Base-by-base conservation (phyloP, 2,888 invertebrate genomes). In the Erebia epiphron region DNA sequence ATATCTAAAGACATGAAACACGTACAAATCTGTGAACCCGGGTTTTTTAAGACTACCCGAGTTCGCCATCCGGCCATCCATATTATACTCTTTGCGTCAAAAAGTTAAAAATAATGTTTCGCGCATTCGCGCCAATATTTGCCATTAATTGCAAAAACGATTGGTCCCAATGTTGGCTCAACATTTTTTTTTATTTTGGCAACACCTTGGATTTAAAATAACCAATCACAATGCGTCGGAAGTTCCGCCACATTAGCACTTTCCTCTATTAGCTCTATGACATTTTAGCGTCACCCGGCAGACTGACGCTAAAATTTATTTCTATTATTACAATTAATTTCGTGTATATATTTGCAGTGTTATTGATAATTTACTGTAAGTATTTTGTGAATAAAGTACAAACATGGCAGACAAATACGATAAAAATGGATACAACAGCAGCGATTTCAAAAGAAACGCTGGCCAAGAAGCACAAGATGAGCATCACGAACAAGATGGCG, bases 401-500 rank as follows among this genome's bases (percentile, higher is more conserved):
- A 49, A 70, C 56, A 91, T 91, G 89, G 83, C 86, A 66, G 89
- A 90, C 2, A 88, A 90, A 76, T 90, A 87, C 72, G 91, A 92
- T 68, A 92, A 92, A 76, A 92, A 93, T 72, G 91, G 93, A 9
- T 93, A 90, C 69, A 91, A 88, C 75, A 92, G 89, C 70, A 84
- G 91, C 78, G 92, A 93, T 82, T 93, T 94, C 73, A 93, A 93
- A 78, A 84, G 94, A 62, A 93, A 93, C 80, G 78, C 88, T 1
- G 83, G 82, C 54, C 86, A 83, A 81, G 86, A 86, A 49, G 63
- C 73, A 71, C 80, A 77, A 73, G 76, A 76, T 26, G 81, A 79
- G 14, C 79, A 83, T n/a, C 85, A 86, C 68, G 86, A 81, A 69
- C 90, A 95, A 93, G 92, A 94, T 90, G 92, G 94, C 84, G 94